Conservation (phyloP, 2,888 invertebrate species). For the Stenchaetothrips biformis region DNA sequence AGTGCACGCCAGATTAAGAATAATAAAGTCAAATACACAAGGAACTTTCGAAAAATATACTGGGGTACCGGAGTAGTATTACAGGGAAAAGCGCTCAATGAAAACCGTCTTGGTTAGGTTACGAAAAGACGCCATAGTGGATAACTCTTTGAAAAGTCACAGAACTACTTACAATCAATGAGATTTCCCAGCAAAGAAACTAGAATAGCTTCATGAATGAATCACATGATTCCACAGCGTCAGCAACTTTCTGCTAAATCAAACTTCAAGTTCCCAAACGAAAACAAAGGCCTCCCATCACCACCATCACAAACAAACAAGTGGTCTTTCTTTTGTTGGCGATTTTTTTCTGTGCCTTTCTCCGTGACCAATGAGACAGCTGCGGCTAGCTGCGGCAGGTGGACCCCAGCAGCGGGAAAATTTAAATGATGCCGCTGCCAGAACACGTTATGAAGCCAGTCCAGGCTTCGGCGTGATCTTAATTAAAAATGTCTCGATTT, state of each 20-base stretch:
- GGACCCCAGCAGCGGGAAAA: no score
- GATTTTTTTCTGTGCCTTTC: neutral
- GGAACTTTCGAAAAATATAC: neutral
- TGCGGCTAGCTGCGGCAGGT: no score
- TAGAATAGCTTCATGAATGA: neutral
- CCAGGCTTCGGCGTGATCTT: no score
- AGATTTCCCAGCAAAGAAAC: neutral
- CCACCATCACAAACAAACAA: neutral
- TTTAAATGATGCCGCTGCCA: no score
- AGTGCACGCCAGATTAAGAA: neutral
- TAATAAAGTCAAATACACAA: neutral
- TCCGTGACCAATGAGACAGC: neutral
- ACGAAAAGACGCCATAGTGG: neutral
- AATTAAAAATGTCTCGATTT: no score
- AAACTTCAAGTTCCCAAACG: neutral
- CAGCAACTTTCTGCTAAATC: neutral
- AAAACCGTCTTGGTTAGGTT: neutral
- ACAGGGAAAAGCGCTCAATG: neutral
- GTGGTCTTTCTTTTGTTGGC: neutral
- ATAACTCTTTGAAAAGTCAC: neutral
- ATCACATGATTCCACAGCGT: neutral
- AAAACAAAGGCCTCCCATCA: conserved; percentile 2
- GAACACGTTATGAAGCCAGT: no score
- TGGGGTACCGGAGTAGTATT: neutral
- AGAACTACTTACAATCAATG: neutral